phyloP scores from a whole-genome alignment of 2,888 invertebrate species.

The Ophraella communa region DNA sequence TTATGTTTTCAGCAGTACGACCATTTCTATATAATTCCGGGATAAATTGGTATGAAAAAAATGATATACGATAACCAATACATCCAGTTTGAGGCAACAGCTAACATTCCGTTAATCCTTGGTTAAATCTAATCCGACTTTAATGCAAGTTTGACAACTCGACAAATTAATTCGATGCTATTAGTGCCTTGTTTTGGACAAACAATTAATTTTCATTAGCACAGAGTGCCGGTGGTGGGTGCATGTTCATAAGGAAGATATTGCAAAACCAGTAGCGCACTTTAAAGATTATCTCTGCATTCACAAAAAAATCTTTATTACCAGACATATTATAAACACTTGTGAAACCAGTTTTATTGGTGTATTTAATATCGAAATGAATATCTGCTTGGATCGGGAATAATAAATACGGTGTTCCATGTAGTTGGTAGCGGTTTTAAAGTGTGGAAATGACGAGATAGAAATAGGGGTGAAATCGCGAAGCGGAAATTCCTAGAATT shows the following conservation, averaged over 20 bases:
- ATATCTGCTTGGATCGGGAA: slow-evolving; percentile 32
- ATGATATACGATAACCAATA: not conserved
- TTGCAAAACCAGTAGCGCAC: slow-evolving; percentile 35
- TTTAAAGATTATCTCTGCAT: too few species aligned
- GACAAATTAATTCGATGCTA: slow-evolving; percentile 40
- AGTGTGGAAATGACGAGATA: not conserved
- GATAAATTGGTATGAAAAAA: too few species aligned
- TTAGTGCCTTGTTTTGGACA: slow-evolving; percentile 42
- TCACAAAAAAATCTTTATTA: too few species aligned
- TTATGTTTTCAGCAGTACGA: too few species aligned
- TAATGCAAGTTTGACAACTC: slow-evolving; percentile 42
- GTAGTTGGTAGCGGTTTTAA: slow-evolving; percentile 8
- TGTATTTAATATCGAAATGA: slow-evolving; percentile 41
- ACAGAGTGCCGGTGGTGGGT: not conserved
- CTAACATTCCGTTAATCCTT: not conserved
- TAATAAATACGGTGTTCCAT: slow-evolving; percentile 40
- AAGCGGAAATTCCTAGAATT: not conserved
- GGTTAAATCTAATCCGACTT: slow-evolving; percentile 36
- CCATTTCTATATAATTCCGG: too few species aligned
- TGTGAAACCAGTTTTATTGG: slow-evolving; percentile 44
- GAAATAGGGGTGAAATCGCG: not conserved
- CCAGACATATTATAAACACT: too few species aligned
- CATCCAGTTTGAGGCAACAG: not conserved
- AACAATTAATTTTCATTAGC: slow-evolving; percentile 48
- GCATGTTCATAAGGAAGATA: slow-evolving; percentile 39